A percentile compares a stretch with the other conserved stretches of the same genome.
These are phyloP conservation scores for Chiroxiphia lanceolata DNA, from an alignment of 2,797 vertebrate genomes.

Conservation along the genomic window DNA sequence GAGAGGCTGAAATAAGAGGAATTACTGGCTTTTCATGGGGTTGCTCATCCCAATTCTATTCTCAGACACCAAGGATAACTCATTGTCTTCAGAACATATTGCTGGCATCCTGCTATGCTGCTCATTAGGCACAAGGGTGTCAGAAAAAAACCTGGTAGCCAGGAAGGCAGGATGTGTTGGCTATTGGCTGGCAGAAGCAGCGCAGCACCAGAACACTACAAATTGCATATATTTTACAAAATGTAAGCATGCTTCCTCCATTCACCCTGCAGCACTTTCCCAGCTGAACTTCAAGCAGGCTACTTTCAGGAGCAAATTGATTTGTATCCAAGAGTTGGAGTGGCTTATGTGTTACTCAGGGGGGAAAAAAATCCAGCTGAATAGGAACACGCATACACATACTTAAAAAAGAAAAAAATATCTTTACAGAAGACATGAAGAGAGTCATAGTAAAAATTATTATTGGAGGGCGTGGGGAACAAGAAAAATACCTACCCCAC, in stretches of 20 bases:
- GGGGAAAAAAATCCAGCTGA: neutral
- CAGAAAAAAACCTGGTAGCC: neutral
- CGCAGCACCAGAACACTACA: neutral
- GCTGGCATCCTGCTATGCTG: neutral
- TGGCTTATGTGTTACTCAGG: neutral
- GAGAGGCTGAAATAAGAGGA: neutral
- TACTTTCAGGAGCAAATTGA: neutral
- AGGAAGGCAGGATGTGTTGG: neutral
- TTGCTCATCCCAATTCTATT: constrained; percentile 32
- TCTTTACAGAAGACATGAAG: neutral
- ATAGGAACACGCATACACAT: neutral
- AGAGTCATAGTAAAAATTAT: neutral
- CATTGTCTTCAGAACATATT: constrained; percentile 5
- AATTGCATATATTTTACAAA: neutral
- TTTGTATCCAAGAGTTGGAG: neutral
- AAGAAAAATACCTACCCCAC: neutral
- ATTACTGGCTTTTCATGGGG: neutral
- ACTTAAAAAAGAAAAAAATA: neutral
- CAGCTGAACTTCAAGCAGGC: neutral
- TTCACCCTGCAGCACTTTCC: neutral
- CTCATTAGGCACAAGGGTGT: neutral
- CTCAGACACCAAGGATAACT: constrained; percentile 23
- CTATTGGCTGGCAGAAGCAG: neutral
- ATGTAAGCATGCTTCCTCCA: neutral
- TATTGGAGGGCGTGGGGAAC: rapidly evolving